Percentiles rank a stretch among this genome's conserved stretches.
Evolutionary conservation across 2,888 invertebrate species (phyloP).

Genomic region (Anodontia alba): DNA sequence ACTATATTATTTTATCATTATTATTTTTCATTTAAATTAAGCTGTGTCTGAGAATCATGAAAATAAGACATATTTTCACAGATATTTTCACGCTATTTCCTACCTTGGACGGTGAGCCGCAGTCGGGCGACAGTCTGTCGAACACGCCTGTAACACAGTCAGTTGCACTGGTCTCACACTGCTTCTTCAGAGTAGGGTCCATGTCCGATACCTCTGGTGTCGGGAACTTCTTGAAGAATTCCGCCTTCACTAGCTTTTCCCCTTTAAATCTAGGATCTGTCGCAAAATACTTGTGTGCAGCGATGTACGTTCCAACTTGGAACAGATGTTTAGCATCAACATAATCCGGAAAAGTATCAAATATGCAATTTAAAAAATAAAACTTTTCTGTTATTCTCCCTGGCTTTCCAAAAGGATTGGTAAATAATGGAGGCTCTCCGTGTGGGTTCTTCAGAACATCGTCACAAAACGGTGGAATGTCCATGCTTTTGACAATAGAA

Average conservation of each 20-base stretch:
- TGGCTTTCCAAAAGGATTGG: neutral
- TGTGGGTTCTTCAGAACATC: neutral
- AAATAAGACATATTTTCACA: too few species aligned
- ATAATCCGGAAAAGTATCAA: neutral
- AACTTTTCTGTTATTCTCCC: neutral
- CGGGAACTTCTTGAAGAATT: conserved; percentile 72
- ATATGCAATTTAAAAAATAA: neutral
- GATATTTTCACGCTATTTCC: too few species aligned
- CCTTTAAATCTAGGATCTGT: conserved; percentile 57
- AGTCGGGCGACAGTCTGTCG: conserved; percentile 32
- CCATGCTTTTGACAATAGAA: neutral
- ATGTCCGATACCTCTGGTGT: conserved; percentile 64
- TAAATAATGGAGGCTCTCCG: neutral
- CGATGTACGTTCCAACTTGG: conserved; percentile 56
- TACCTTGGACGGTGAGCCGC: conserved; percentile 40
- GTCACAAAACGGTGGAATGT: neutral
- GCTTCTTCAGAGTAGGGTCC: conserved; percentile 41
- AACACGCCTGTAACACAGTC: conserved; percentile 48
- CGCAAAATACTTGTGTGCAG: conserved; percentile 70
- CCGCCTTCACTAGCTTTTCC: conserved; percentile 34
- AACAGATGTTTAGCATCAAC: neutral
- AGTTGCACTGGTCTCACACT: conserved; percentile 57
- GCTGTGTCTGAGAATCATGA: too few species aligned
- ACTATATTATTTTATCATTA: too few species aligned
- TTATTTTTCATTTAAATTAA: too few species aligned